Conservation (phyloP, 2,113 vertebrate genomes). For the Felis catus region F.catus_Fca126_mat1.0 CM031412.1:203417501-203418000, state of each 20-base stretch:
- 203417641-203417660: slow-evolving; percentile 57
- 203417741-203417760: slow-evolving; percentile 13
- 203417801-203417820: slow-evolving; percentile 36
- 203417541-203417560: slow-evolving; percentile 31
- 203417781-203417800: neutral
- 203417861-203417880: slow-evolving; percentile 54
- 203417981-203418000: slow-evolving; percentile 28
- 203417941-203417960: slow-evolving; percentile 63
- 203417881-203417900: slow-evolving; percentile 69
- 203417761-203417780: neutral
- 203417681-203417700: neutral
- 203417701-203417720: neutral
- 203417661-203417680: slow-evolving; percentile 48
- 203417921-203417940: slow-evolving; percentile 49
- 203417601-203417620: slow-evolving; percentile 45
- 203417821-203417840: slow-evolving; percentile 54
- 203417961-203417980: slow-evolving; percentile 74
- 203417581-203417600: slow-evolving; percentile 69
- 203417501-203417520: neutral
- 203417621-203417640: slow-evolving; percentile 65
- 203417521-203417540: neutral
- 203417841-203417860: slow-evolving; percentile 29
- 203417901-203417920: slow-evolving; percentile 57
- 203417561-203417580: slow-evolving; percentile 51
- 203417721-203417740: slow-evolving; percentile 30